A percentile compares a stretch with the other conserved stretches of the same genome.
Conservation (phyloP, 2,797 vertebrate genomes). For the Margarornis squamiger region DNA sequence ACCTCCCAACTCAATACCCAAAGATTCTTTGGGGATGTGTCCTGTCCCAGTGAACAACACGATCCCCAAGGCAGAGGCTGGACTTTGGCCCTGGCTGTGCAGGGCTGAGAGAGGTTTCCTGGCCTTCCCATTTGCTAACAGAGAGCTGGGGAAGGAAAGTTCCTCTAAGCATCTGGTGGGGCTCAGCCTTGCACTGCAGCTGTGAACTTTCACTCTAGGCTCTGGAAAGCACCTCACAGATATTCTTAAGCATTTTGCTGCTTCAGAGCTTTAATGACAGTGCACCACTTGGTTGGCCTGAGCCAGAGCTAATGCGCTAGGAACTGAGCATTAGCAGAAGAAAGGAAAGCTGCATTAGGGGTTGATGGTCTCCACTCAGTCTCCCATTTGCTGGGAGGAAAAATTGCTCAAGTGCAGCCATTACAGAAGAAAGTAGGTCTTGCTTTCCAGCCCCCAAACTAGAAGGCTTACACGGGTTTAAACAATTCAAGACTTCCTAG, state of each 20-base stretch:
- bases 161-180: neutral
- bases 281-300: neutral
- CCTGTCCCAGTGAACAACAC: rapidly evolving
- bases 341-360: neutral
- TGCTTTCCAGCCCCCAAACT: neutral
- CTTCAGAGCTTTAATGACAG: neutral
- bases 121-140: neutral
- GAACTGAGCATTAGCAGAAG: neutral
- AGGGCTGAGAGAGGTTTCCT: neutral
- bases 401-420: neutral
- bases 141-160: neutral
- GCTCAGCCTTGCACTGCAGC: neutral
- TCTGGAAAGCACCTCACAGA: slow-evolving; percentile 1
- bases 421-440: neutral
- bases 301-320: neutral
- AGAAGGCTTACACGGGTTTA: neutral
- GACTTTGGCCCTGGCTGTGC: neutral
- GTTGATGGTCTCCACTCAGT: neutral
- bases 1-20: neutral
- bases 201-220: neutral
- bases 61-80: neutral
- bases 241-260: neutral
- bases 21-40: rapidly evolving
- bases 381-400: neutral
- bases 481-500: neutral